A percentile compares a stretch with the other conserved stretches of the same genome.
These are phyloP conservation scores for Buphagus erythrorhynchus DNA, from an alignment of 2,797 vertebrate genomes.

Conservation along the genomic window DNA sequence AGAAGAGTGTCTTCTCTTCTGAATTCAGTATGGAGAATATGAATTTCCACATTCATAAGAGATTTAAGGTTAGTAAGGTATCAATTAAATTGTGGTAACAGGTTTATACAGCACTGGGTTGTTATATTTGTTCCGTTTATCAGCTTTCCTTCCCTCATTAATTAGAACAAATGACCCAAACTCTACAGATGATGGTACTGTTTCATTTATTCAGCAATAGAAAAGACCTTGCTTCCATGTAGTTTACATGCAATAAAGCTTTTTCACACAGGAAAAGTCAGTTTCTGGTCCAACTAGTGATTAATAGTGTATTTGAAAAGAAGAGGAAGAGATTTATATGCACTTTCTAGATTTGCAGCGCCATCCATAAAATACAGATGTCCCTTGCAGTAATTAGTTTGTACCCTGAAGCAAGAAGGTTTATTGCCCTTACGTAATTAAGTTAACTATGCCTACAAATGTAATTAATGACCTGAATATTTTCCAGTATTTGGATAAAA, in stretches of 20 bases:
- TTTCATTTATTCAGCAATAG: neutral
- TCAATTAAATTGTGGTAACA: neutral
- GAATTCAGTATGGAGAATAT: neutral
- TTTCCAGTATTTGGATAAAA: neutral
- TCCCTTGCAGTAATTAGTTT: neutral
- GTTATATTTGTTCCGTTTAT: neutral
- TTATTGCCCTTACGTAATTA: neutral
- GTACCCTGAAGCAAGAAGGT: neutral
- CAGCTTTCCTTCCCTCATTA: neutral
- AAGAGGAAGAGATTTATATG: neutral
- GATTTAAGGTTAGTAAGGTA: neutral
- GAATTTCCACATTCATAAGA: slow-evolving; percentile 33
- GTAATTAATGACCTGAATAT: neutral
- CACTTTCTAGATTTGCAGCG: neutral
- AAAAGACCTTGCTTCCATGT: neutral
- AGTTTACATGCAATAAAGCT: neutral
- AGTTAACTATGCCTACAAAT: neutral
- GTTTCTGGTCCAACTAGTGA: neutral
- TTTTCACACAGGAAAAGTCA: neutral
- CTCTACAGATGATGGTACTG: neutral
- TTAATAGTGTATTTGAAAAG: neutral
- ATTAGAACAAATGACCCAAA: neutral
- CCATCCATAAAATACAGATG: neutral
- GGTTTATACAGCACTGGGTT: neutral
- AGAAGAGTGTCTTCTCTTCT: neutral